Conservation (phyloP, 2,113 vertebrate genomes). For the Saccopteryx bilineata region DNA sequence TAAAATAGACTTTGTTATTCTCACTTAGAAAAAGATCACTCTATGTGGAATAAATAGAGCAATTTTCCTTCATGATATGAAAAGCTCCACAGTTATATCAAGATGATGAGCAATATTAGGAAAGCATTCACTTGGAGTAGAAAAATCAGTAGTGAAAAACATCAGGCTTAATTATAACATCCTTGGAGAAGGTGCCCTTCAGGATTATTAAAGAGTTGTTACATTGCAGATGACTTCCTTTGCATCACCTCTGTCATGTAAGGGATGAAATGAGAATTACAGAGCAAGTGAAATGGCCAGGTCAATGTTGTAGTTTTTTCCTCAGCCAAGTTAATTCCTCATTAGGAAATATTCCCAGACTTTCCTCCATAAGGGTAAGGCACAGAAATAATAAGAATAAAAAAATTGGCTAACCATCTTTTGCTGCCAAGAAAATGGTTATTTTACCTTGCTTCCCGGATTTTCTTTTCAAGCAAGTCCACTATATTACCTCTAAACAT, state of each 20-base stretch:
- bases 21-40: constrained; percentile 21
- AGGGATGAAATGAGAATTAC: background rate
- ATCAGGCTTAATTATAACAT: constrained; percentile 30
- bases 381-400: background rate
- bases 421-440: background rate
- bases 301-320: background rate
- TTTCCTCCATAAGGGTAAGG: background rate
- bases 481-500: background rate
- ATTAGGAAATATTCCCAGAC: constrained; percentile 27
- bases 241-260: background rate
- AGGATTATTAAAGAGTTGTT: background rate
- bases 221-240: background rate
- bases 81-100: background rate
- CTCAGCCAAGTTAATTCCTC: background rate
- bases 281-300: constrained; percentile 19
- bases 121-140: background rate
- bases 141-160: constrained; percentile 61
- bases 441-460: background rate
- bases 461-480: constrained; percentile 40
- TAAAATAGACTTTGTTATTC: constrained; percentile 22
- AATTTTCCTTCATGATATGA: constrained; percentile 46
- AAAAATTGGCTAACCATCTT: background rate
- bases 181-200: background rate
- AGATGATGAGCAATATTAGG: constrained; percentile 26
- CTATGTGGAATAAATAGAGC: constrained; percentile 45